These are phyloP conservation scores for Leptobrachium leishanense DNA, from an alignment of 2,113 vertebrate species.

Conservation along the genomic window DNA sequence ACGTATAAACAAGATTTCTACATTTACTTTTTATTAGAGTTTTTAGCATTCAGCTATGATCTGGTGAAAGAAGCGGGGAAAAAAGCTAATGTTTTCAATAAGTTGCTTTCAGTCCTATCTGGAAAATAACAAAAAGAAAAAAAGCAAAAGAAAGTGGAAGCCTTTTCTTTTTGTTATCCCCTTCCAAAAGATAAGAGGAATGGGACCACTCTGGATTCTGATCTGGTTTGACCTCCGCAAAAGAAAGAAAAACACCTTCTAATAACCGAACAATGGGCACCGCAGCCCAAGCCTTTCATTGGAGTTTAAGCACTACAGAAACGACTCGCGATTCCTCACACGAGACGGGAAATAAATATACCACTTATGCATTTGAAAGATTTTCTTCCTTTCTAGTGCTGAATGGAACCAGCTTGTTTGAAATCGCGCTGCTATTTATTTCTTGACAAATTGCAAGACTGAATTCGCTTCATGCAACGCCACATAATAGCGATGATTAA, in stretches of 20 bases:
- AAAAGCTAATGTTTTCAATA: not conserved
- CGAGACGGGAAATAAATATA: slow-evolving; percentile 40
- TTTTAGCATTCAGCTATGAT: no score
- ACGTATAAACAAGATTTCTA: not conserved
- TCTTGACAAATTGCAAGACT: slow-evolving; percentile 60
- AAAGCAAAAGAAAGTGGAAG: not conserved
- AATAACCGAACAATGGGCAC: slow-evolving; percentile 36
- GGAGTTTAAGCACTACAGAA: slow-evolving; percentile 36
- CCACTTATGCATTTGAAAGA: slow-evolving; percentile 53
- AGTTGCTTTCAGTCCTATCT: slow-evolving; percentile 4
- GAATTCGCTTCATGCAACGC: slow-evolving; percentile 53
- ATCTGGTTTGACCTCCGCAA: slow-evolving; percentile 22
- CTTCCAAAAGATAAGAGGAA: not conserved
- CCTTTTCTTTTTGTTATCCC: not conserved
- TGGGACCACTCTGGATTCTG: slow-evolving; percentile 24
- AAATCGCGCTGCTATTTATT: slow-evolving; percentile 58
- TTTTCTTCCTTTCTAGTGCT: slow-evolving; percentile 49
- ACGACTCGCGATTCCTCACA: slow-evolving; percentile 35
- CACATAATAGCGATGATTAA: slow-evolving; percentile 62
- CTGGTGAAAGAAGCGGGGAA: no score
- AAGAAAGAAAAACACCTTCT: slow-evolving; percentile 32
- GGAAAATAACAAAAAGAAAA: not conserved
- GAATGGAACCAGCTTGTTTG: slow-evolving; percentile 58
- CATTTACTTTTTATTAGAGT: not conserved
- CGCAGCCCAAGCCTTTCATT: slow-evolving; percentile 17